These are phyloP conservation scores for Holothuria glaberrima DNA, from an alignment of 35 echinoderm and acorn worm genomes.

Conservation along the genomic window DNA sequence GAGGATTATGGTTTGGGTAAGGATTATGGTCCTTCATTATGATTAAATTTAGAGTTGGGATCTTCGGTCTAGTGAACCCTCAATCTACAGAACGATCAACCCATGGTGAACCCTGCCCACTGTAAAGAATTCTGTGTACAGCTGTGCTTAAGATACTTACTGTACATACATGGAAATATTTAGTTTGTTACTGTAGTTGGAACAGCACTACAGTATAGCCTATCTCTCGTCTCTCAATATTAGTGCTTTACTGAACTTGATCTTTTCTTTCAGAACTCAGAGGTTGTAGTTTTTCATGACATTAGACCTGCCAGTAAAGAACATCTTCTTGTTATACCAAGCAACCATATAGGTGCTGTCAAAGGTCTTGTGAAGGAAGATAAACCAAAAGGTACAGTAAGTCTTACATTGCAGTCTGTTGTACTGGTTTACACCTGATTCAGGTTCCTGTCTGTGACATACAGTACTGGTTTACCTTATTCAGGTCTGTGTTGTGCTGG, in stretches of 20 bases:
- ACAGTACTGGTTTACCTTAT: too few relatives aligned
- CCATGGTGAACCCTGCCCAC: too few relatives aligned
- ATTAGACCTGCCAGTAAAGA: conserved; percentile 84
- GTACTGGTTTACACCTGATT: not conserved
- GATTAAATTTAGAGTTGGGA: too few relatives aligned
- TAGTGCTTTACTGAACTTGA: not conserved
- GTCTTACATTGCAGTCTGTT: too few relatives aligned
- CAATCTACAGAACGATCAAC: too few relatives aligned
- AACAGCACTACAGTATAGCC: not conserved
- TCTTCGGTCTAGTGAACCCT: too few relatives aligned
- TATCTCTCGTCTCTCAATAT: not conserved
- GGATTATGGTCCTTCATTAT: too few relatives aligned
- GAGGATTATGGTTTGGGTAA: too few relatives aligned
- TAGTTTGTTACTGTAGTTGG: not conserved
- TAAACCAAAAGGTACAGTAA: conserved; percentile 85
- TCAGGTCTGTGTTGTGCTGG: too few relatives aligned
- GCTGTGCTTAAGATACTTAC: too few relatives aligned
- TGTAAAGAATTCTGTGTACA: too few relatives aligned
- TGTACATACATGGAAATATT: too few relatives aligned
- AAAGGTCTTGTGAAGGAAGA: conserved; percentile 72
- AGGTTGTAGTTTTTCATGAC: conserved; percentile 80
- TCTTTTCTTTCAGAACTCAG: conserved; percentile 66
- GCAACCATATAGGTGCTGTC: conserved; percentile 63
- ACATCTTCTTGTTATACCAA: conserved; percentile 90
- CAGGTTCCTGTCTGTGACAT: not conserved